phyloP scores from a whole-genome alignment of 2,797 vertebrate genomes.

The Eulemur mongoz region DNA sequence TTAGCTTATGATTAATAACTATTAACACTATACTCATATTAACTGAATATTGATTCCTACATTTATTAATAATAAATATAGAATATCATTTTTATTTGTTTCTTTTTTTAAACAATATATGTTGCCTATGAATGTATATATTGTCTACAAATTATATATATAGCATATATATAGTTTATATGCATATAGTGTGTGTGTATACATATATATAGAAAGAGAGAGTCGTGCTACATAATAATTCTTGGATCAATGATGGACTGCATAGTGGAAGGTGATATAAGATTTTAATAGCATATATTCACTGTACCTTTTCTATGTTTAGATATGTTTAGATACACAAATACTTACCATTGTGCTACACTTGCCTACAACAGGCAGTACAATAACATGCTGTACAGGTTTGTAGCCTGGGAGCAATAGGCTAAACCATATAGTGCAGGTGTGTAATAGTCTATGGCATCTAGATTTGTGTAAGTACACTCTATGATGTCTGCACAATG shows the following conservation, averaged over 20 bases:
- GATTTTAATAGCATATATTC: not conserved
- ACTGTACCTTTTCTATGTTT: not conserved
- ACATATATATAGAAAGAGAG: no score
- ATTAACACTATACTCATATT: not conserved
- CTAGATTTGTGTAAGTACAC: not conserved
- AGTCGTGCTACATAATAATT: not conserved
- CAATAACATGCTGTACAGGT: not conserved
- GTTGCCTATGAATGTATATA: no score
- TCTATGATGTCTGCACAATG: not conserved
- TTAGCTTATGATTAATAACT: not conserved
- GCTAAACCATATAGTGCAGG: not conserved
- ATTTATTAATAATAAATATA: not conserved
- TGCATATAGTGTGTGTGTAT: not conserved
- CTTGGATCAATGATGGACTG: not conserved
- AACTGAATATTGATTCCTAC: not conserved
- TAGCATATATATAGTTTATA: no score
- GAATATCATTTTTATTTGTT: not conserved
- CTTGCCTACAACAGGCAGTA: not conserved
- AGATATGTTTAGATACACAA: not conserved
- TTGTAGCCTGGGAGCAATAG: not conserved
- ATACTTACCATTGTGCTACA: not conserved
- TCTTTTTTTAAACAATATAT: not conserved
- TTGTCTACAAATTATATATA: not conserved
- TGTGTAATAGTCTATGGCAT: not conserved
- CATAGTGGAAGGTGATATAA: not conserved